Evolutionary conservation across 2,113 vertebrate genomes (phyloP).

Genomic region (Axis porcinus): DNA sequence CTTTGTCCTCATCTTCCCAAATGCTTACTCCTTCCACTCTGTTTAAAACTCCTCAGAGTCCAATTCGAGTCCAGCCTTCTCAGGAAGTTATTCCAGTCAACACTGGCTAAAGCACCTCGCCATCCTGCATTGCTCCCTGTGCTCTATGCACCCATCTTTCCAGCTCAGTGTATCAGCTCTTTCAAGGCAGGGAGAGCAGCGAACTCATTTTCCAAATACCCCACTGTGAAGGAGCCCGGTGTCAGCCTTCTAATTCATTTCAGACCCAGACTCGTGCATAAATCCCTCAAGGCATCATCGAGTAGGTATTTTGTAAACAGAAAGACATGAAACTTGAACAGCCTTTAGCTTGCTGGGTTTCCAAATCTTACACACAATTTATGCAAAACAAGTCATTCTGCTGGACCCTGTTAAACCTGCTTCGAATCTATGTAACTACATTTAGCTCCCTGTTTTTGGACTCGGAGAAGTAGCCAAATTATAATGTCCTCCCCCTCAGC

Average conservation of each 20-base stretch:
- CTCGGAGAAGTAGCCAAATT: background rate
- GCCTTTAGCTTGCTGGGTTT: background rate
- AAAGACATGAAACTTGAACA: background rate
- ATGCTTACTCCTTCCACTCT: background rate
- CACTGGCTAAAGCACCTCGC: background rate
- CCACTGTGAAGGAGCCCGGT: background rate
- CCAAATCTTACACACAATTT: background rate
- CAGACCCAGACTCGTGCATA: background rate
- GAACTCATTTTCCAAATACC: background rate
- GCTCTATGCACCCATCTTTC: background rate
- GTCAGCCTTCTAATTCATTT: background rate
- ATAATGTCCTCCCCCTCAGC: background rate
- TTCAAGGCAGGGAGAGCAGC: background rate
- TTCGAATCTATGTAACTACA: background rate
- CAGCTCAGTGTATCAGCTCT: background rate
- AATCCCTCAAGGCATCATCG: background rate
- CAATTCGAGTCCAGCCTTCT: background rate
- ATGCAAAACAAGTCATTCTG: constrained; percentile 7
- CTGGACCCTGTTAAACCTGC: background rate
- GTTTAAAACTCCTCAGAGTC: background rate
- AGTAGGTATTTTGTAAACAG: background rate
- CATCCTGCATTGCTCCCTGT: background rate
- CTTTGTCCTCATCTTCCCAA: background rate
- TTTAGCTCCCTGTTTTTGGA: background rate
- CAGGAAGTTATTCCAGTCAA: background rate